A percentile compares a stretch with the other conserved stretches of the same genome.
Evolutionary conservation across 2,113 vertebrate genomes (phyloP).

Genomic region (Bubo scandiacus): DNA sequence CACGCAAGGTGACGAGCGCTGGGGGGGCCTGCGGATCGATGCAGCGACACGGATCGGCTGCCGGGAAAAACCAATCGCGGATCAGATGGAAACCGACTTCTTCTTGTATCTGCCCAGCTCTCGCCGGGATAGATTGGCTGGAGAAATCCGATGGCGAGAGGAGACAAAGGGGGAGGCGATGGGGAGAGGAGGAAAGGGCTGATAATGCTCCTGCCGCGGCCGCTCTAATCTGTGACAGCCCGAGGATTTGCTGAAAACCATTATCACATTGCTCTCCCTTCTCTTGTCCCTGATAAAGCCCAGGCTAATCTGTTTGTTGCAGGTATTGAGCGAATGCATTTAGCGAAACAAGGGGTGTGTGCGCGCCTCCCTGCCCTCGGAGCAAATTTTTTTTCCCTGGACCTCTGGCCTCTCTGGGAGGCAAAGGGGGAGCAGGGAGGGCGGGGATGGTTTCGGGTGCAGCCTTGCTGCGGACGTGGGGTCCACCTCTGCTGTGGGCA

Average conservation of each 20-base stretch:
- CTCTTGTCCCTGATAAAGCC: slow-evolving; percentile 90
- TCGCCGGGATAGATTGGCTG: slow-evolving; percentile 85
- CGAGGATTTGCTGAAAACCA: slow-evolving; percentile 93
- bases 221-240: slow-evolving; percentile 94
- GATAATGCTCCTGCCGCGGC: slow-evolving; percentile 77
- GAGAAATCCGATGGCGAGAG: slow-evolving; percentile 86
- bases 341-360: slow-evolving; percentile 75
- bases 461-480: not conserved
- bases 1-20: slow-evolving; percentile 74
- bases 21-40: slow-evolving; percentile 73
- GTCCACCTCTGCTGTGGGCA: fast-evolving
- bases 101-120: slow-evolving; percentile 86
- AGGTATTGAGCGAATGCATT: slow-evolving; percentile 91
- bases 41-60: slow-evolving; percentile 77
- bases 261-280: slow-evolving; percentile 84
- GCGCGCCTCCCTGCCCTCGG: not conserved
- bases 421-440: fast-evolving
- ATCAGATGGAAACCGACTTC: slow-evolving; percentile 92
- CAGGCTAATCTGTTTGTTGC: slow-evolving; percentile 94
- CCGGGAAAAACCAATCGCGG: slow-evolving; percentile 86
- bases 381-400: not conserved
- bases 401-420: not conserved
- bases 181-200: slow-evolving; percentile 75
- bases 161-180: slow-evolving; percentile 75
- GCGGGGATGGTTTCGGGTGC: not conserved